Evolutionary conservation across 2,113 vertebrate genomes (phyloP).

Genomic region (Entomyzon cyanotis): DNA sequence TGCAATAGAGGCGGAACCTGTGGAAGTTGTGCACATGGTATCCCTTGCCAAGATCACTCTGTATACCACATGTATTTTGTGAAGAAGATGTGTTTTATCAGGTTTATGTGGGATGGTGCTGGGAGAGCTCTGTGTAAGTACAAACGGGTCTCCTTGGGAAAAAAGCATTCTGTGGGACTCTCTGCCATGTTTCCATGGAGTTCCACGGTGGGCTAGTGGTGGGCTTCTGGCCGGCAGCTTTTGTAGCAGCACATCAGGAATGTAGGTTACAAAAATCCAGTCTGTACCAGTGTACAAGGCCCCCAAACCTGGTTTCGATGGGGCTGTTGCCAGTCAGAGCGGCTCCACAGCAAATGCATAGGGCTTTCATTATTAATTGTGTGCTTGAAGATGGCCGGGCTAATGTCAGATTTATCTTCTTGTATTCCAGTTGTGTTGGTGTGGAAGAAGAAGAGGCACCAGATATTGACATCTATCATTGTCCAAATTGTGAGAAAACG

Average conservation of each 20-base stretch:
- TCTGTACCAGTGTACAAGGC: background rate
- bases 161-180: background rate
- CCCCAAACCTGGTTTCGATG: background rate
- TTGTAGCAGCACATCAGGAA: background rate
- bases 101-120: background rate
- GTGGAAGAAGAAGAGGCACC: constrained; percentile 98
- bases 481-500: constrained; percentile 96
- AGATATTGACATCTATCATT: constrained; percentile 97
- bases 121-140: background rate
- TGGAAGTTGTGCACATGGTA: background rate
- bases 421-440: constrained; percentile 87
- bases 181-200: background rate
- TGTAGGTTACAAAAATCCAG: background rate
- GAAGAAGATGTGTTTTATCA: background rate
- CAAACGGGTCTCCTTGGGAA: background rate
- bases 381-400: background rate
- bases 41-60: background rate
- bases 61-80: background rate
- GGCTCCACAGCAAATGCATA: background rate
- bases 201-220: background rate
- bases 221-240: background rate
- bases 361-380: background rate
- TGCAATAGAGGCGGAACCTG: background rate
- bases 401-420: background rate
- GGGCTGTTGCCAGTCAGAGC: background rate